Evolutionary conservation across 2,113 vertebrate genomes (phyloP).

Genomic region (Bagarius yarrelli): DNA sequence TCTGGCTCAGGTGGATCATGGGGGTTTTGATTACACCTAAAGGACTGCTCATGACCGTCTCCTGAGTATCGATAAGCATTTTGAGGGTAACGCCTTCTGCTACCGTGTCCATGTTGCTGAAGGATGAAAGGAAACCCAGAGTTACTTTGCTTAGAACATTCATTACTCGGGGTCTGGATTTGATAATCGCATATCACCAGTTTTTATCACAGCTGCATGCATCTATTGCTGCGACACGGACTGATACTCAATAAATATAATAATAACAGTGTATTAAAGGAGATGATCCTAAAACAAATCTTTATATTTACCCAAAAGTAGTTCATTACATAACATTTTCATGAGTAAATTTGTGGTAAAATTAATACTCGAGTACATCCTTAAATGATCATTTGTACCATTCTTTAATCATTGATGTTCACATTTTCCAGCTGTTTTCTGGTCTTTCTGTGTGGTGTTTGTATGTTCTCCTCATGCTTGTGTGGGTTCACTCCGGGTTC

Average conservation of each 20-base stretch:
- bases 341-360: neutral
- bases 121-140: neutral
- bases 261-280: neutral
- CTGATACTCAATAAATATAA: no score
- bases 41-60: conserved; percentile 67
- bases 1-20: conserved; percentile 67
- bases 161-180: neutral
- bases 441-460: no score
- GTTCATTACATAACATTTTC: neutral
- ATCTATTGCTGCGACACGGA: neutral
- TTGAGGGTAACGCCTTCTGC: conserved; percentile 62
- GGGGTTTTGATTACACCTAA: conserved; percentile 74
- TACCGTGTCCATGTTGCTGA: conserved; percentile 57
- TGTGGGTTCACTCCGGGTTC: no score
- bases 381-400: neutral
- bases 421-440: neutral
- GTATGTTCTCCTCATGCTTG: no score
- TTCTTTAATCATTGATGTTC: neutral
- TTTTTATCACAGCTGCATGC: neutral
- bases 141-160: neutral
- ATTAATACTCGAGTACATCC: neutral
- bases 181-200: neutral
- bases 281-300: neutral
- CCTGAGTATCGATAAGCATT: conserved; percentile 64
- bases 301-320: neutral